Conservation (phyloP, 2,888 invertebrate genomes). For the Leptinotarsa juncta region DNA sequence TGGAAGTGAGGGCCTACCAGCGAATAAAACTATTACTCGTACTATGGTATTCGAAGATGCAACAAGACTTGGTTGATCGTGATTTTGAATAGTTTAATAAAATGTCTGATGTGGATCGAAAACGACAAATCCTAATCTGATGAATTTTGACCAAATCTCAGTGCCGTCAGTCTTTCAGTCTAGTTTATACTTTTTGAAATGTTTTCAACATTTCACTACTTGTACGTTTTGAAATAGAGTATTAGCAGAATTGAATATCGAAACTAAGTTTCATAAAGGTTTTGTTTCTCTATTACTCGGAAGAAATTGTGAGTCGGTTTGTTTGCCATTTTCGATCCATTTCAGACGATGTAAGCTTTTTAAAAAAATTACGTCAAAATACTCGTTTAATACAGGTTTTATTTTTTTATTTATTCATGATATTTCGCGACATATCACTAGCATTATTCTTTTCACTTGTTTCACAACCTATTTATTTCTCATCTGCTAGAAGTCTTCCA, state of each 20-base stretch:
- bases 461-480: conserved; percentile 44
- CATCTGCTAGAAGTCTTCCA: conserved; percentile 54
- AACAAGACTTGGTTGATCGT: conserved; percentile 57
- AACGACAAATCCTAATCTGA: conserved; percentile 26
- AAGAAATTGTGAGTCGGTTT: not conserved
- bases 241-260: too few species aligned
- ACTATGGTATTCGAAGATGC: conserved; percentile 53
- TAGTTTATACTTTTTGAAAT: too few species aligned
- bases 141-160: conserved; percentile 14
- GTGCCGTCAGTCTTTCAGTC: too few species aligned
- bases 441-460: conserved; percentile 38
- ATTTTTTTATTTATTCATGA: conserved; percentile 46
- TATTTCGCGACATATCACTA: conserved; percentile 48
- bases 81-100: conserved; percentile 47
- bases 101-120: conserved; percentile 34
- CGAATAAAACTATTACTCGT: conserved; percentile 49
- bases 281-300: not conserved
- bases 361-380: conserved; percentile 40
- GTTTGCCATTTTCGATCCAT: conserved; percentile 39
- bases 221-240: too few species aligned
- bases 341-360: conserved; percentile 38
- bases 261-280: too few species aligned
- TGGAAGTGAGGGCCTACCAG: conserved; percentile 47
- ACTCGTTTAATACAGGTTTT: conserved; percentile 44
- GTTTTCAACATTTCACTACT: too few species aligned